These are phyloP conservation scores for Scopus umbretta DNA, from an alignment of 2,113 vertebrate species.

Conservation along the genomic window DNA sequence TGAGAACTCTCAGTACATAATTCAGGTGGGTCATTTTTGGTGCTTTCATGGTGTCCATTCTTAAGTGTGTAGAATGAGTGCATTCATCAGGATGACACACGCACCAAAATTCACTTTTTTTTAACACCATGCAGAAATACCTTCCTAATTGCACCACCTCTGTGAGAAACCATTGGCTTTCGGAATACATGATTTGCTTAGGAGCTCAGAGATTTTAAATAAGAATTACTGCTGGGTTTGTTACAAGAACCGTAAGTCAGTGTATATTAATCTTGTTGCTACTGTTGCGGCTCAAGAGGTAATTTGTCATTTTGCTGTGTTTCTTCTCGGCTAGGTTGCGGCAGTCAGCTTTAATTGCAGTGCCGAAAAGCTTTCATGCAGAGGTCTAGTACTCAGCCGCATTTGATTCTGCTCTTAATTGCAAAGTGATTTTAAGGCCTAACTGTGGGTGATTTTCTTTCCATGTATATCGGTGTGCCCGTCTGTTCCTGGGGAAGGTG, in stretches of 20 bases:
- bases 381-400: background rate
- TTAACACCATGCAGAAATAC: background rate
- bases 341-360: background rate
- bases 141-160: background rate
- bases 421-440: background rate
- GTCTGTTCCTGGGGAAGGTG: background rate
- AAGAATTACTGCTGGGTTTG: background rate
- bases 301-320: background rate
- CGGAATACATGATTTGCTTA: background rate
- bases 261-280: background rate
- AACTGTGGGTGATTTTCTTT: background rate
- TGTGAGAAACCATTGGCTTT: background rate
- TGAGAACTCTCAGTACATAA: background rate
- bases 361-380: background rate
- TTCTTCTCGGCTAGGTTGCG: background rate
- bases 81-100: background rate
- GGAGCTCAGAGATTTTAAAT: background rate
- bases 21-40: rapidly evolving
- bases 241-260: background rate
- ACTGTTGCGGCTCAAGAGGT: background rate
- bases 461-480: background rate
- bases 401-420: background rate
- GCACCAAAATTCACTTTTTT: background rate
- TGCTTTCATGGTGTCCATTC: background rate
- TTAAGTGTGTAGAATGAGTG: background rate